phyloP scores from a whole-genome alignment of 2,113 vertebrate genomes.

The Onychostoma macrolepis region DNA sequence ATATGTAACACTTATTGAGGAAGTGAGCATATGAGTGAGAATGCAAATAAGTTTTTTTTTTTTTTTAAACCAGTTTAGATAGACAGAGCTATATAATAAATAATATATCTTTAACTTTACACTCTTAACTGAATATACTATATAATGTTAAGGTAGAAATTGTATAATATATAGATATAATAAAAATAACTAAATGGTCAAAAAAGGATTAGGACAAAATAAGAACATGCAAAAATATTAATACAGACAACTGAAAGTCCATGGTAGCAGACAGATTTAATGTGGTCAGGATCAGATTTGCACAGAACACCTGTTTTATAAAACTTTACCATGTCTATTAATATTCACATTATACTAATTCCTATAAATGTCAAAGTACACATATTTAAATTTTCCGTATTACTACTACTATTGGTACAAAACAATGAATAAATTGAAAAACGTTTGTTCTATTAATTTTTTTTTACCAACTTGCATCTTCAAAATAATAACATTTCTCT shows the following conservation, averaged over 20 bases:
- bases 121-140: background rate
- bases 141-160: background rate
- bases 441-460: background rate
- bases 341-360: background rate
- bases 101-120: background rate
- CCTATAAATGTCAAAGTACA: too few relatives aligned
- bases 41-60: background rate
- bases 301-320: background rate
- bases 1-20: background rate
- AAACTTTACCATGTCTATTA: background rate
- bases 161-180: background rate
- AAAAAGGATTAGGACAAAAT: background rate
- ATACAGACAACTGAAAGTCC: background rate
- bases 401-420: too few relatives aligned
- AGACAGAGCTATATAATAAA: background rate
- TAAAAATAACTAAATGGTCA: background rate
- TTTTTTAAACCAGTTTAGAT: background rate
- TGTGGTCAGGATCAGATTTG: background rate
- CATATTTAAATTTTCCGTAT: too few relatives aligned
- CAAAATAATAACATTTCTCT: background rate
- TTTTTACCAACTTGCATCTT: background rate
- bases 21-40: background rate
- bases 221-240: background rate
- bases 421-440: background rate
- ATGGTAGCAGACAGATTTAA: background rate